Evolutionary conservation across 2,888 invertebrate species (phyloP).

Genomic region (Heteropelma amictum): DNA sequence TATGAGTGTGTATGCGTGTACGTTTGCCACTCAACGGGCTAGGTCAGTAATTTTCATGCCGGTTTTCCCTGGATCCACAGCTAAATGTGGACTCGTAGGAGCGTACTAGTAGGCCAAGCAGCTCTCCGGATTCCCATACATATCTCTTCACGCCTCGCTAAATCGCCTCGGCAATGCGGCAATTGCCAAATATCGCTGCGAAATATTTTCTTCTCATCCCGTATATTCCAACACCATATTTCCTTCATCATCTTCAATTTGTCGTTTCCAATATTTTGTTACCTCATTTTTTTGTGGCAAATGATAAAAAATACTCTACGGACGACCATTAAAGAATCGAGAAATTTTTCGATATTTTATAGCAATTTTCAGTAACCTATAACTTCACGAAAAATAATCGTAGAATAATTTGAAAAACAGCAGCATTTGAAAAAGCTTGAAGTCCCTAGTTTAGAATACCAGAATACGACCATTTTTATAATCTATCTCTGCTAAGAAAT

Average conservation of each 20-base stretch:
- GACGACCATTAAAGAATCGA: no score
- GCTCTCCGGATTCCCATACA: slow-evolving; percentile 7
- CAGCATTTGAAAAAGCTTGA: no score
- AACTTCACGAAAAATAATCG: no score
- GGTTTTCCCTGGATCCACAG: slow-evolving; percentile 18
- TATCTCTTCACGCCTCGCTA: slow-evolving; percentile 44
- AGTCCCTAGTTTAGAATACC: no score
- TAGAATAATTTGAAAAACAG: no score
- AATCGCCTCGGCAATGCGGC: slow-evolving; percentile 48
- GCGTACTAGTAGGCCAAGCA: slow-evolving; percentile 12
- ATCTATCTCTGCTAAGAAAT: no score
- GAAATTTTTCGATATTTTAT: no score
- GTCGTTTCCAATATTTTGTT: no score
- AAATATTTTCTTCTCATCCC: not conserved
- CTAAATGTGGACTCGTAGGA: not conserved
- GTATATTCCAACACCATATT: not conserved
- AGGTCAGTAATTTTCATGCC: slow-evolving; percentile 51
- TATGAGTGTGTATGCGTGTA: not conserved
- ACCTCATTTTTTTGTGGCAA: not conserved
- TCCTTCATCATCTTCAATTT: not conserved
- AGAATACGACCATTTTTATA: no score
- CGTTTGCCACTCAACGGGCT: not conserved
- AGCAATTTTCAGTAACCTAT: no score
- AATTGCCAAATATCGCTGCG: slow-evolving; percentile 30
- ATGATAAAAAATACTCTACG: not conserved